Conservation (phyloP, 2,797 vertebrate species). For the Danio kyathit region DNA sequence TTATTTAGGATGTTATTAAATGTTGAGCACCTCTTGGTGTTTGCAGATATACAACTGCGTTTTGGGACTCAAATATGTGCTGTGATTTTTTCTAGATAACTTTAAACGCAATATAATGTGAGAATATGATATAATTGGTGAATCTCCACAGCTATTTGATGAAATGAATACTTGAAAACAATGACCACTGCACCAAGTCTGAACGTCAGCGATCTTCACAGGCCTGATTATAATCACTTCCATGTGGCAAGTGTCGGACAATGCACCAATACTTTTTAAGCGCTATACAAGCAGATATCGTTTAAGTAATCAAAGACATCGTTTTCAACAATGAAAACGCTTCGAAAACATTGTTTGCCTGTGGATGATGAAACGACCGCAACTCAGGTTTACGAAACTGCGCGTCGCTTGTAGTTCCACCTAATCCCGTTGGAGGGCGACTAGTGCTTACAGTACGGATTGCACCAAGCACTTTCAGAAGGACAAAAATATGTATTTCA, state of each 20-base stretch:
- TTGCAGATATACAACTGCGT: neutral
- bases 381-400: conserved; percentile 63
- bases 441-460: conserved; percentile 63
- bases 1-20: neutral
- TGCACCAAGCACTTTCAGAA: conserved; percentile 81
- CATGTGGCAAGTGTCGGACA: neutral
- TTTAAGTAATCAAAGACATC: neutral
- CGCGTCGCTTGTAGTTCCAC: conserved; percentile 65
- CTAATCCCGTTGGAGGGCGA: conserved; percentile 76
- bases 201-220: neutral
- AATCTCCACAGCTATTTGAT: neutral
- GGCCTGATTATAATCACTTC: neutral
- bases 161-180: neutral
- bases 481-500: conserved; percentile 81
- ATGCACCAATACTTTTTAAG: neutral
- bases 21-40: neutral
- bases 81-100: neutral
- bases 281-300: neutral
- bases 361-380: conserved; percentile 51
- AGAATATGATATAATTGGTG: neutral
- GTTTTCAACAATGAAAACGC: neutral
- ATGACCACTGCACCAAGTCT: neutral
- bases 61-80: neutral
- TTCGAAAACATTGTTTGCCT: neutral
- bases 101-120: neutral